Evolutionary conservation across 2,113 vertebrate species (phyloP).

Genomic region (Camelus bactrianus): DNA sequence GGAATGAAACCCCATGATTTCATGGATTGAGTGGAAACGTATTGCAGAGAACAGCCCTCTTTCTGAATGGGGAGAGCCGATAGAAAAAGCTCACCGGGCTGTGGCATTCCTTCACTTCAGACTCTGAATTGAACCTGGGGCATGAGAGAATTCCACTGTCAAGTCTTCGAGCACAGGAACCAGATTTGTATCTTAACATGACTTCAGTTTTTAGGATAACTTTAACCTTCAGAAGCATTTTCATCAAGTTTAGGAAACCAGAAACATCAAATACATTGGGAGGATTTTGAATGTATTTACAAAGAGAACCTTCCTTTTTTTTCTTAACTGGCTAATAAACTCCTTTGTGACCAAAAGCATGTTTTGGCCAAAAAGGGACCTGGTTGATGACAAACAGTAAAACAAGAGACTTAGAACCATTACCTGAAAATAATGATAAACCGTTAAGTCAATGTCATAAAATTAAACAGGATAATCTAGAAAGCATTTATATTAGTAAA

Average conservation of each 20-base stretch:
- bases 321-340: constrained; percentile 74
- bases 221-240: constrained; percentile 67
- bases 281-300: constrained; percentile 45
- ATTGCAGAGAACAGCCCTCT: neutral
- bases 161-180: neutral
- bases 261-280: constrained; percentile 39
- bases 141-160: neutral
- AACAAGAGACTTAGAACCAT: constrained; percentile 72
- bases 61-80: neutral
- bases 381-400: constrained; percentile 75
- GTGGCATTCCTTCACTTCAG: neutral
- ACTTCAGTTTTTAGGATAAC: constrained; percentile 55
- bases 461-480: constrained; percentile 64
- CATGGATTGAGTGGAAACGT: neutral
- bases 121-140: neutral
- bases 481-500: constrained; percentile 35
- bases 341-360: constrained; percentile 67
- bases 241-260: constrained; percentile 68
- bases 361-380: constrained; percentile 62
- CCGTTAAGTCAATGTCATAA: constrained; percentile 69
- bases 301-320: constrained; percentile 56
- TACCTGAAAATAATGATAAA: constrained; percentile 71
- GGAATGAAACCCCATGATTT: constrained; percentile 5
- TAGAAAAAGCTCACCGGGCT: neutral
- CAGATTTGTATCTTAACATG: neutral